phyloP scores from a whole-genome alignment of 2,888 invertebrate genomes.

The Pandemis corylana region DNA sequence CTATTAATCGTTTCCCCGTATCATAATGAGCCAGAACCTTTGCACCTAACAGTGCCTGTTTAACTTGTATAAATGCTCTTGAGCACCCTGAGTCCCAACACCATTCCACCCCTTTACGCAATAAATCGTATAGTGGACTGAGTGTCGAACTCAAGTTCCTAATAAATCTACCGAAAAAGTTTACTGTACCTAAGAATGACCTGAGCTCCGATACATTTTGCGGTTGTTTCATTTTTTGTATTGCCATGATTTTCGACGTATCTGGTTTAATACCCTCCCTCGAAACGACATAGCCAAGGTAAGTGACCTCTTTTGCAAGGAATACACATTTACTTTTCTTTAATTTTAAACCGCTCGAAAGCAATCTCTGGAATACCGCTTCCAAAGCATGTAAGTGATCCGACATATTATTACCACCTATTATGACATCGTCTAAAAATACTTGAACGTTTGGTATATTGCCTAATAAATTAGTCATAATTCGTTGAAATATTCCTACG shows the following conservation, averaged over 20 bases:
- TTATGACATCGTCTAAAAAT: conserved; percentile 31
- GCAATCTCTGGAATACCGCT: not conserved
- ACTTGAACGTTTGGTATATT: conserved; percentile 30
- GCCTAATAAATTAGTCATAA: conserved; percentile 33
- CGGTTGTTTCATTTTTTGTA: not conserved
- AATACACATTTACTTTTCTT: conserved; percentile 15
- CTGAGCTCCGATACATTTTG: not conserved
- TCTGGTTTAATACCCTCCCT: conserved; percentile 17
- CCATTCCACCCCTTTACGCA: not conserved
- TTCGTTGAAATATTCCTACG: conserved; percentile 39
- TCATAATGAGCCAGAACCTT: conserved; percentile 1
- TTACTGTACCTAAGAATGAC: conserved; percentile 11
- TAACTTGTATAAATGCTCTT: not conserved
- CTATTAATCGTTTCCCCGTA: not conserved
- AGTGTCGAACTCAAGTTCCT: conserved; percentile 5
- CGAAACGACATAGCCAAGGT: conserved; percentile 5
- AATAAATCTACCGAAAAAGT: conserved; percentile 10
- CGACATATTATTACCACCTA: conserved; percentile 7
- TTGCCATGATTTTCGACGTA: conserved; percentile 3
- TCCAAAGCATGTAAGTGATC: not conserved
- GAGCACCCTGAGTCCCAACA: not conserved
- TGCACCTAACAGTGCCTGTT: not conserved
- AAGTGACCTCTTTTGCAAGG: not conserved
- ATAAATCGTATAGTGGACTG: not conserved
- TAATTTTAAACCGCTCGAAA: conserved; percentile 3